Percentiles rank a stretch among this genome's conserved stretches.
Conservation (phyloP, 2,888 invertebrate genomes). For the Troglohyphantes excavatus region DNA sequence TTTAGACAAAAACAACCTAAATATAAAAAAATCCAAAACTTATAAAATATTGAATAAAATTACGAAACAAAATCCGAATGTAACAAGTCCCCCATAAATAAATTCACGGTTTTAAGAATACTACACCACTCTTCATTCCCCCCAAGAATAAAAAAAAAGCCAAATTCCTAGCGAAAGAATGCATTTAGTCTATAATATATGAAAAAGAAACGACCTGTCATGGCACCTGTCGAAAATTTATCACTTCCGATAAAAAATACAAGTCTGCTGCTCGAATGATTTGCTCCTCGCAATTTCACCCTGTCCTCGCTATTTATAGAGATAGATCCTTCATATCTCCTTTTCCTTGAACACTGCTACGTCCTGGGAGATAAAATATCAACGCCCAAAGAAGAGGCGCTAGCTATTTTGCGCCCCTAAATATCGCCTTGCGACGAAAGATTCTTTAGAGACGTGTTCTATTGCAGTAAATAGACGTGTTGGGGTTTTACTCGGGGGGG, state of each 20-base stretch:
- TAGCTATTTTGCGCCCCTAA: conserved; percentile 11
- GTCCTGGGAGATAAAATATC: conserved; percentile 32
- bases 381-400: background rate
- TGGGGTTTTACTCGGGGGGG: background rate
- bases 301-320: conserved; percentile 35
- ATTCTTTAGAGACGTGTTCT: background rate
- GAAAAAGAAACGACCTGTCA: conserved; percentile 40
- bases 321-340: conserved; percentile 36
- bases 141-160: background rate
- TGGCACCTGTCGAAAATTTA: conserved; percentile 48
- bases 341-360: background rate
- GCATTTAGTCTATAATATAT: conserved; percentile 36
- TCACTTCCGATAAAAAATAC: conserved; percentile 49
- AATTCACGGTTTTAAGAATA: background rate
- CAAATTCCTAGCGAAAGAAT: conserved; percentile 5
- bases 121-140: background rate
- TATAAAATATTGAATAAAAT: too few species aligned
- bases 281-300: conserved; percentile 56
- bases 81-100: background rate
- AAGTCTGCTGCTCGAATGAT: conserved; percentile 34
- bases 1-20: too few species aligned
- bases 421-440: conserved; percentile 19
- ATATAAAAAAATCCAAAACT: too few species aligned
- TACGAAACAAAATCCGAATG: too few species aligned
- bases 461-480: background rate